A percentile compares a stretch with the other conserved stretches of the same genome.
Evolutionary conservation across 2,113 vertebrate genomes (phyloP).

Genomic region (Herpailurus yagouaroundi): DNA sequence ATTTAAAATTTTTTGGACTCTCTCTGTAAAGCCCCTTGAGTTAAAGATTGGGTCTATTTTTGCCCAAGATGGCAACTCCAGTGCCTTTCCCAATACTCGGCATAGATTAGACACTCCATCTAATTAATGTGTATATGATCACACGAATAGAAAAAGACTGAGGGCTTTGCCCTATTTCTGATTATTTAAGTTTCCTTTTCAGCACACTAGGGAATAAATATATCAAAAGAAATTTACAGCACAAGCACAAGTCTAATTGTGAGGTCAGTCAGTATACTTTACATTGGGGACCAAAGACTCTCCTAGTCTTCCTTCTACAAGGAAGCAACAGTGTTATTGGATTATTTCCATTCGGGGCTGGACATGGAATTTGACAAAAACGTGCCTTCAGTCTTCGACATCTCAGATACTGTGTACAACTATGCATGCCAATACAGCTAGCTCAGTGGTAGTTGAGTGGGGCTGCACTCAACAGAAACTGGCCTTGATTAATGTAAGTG

Average conservation of each 20-base stretch:
- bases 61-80: neutral
- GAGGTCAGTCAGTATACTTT: neutral
- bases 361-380: neutral
- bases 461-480: neutral
- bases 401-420: neutral
- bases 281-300: neutral
- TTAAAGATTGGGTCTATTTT: neutral
- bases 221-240: neutral
- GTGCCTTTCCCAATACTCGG: neutral
- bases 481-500: neutral
- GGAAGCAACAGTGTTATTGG: neutral
- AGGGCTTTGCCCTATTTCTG: neutral
- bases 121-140: neutral
- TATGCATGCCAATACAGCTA: neutral
- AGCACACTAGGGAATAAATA: neutral
- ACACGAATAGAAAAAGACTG: neutral
- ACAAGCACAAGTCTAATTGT: neutral
- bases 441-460: neutral
- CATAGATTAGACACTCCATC: neutral
- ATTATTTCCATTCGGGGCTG: neutral
- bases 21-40: neutral
- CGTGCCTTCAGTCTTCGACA: neutral
- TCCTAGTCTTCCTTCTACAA: neutral
- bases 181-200: neutral
- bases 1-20: neutral